Evolutionary conservation across 1,140 invertebrate genomes (phyloP).

Genomic region (Drosophila kepulauana): DNA sequence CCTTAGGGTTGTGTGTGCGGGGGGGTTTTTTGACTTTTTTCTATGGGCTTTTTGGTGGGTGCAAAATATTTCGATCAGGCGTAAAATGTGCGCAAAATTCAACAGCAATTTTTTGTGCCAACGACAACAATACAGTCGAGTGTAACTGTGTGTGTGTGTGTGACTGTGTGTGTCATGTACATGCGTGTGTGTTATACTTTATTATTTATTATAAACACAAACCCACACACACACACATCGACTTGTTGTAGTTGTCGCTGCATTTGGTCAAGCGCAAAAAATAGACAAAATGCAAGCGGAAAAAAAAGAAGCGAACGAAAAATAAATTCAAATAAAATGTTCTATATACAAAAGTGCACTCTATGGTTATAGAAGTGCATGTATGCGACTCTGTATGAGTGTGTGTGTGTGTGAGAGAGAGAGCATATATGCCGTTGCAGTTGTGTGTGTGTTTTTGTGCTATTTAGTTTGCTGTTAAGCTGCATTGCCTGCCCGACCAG

Average conservation of each 20-base stretch:
- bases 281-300: conserved; percentile 71
- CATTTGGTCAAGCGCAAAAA: conserved; percentile 64
- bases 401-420: conserved; percentile 11
- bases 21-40: conserved; percentile 63
- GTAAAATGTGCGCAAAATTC: conserved; percentile 84
- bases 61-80: conserved; percentile 82
- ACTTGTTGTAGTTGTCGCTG: conserved; percentile 67
- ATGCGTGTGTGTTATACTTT: conserved; percentile 67
- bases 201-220: conserved; percentile 79
- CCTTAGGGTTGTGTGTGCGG: conserved; percentile 7
- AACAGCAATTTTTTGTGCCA: conserved; percentile 56
- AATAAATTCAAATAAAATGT: conserved; percentile 81
- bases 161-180: conserved; percentile 37
- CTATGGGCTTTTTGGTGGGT: conserved; percentile 45
- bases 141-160: conserved; percentile 41
- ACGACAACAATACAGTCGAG: conserved; percentile 32
- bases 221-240: conserved; percentile 36
- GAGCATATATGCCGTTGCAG: conserved; percentile 25
- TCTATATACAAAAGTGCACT: conserved; percentile 68
- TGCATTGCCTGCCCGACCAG: conserved; percentile 17
- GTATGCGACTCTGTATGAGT: conserved; percentile 21
- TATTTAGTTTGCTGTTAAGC: conserved; percentile 67
- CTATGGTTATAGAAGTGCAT: neutral
- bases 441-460: conserved; percentile 28
- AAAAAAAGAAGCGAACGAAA: conserved; percentile 60